phyloP scores from a whole-genome alignment of 1,140 invertebrate genomes.

The Listronotus oregonensis region DNA sequence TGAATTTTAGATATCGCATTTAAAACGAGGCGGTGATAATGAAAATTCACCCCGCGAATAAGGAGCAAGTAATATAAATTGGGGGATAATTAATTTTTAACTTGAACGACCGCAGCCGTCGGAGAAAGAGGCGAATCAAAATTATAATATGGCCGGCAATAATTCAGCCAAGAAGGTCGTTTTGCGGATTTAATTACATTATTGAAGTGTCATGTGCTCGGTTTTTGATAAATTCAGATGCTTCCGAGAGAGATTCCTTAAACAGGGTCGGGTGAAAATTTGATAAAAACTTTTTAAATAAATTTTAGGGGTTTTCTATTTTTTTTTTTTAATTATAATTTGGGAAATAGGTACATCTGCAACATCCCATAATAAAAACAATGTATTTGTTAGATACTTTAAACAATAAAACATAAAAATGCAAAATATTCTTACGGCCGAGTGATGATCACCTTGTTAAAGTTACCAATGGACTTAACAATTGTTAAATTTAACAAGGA shows the following conservation, averaged over 20 bases:
- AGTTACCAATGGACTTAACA: too few species aligned
- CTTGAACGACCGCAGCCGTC: conserved; percentile 43
- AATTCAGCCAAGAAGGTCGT: conserved; percentile 53
- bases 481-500: too few species aligned
- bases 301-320: too few species aligned
- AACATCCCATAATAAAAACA: too few species aligned
- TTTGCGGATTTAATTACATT: conserved; percentile 57
- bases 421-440: too few species aligned
- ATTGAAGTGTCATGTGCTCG: conserved; percentile 56
- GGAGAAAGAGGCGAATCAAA: conserved; percentile 46
- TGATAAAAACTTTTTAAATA: too few species aligned
- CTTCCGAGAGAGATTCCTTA: conserved; percentile 33
- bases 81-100: conserved; percentile 54
- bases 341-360: too few species aligned
- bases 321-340: too few species aligned
- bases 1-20: conserved; percentile 14
- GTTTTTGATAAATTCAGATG: conserved; percentile 54
- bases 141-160: conserved; percentile 55
- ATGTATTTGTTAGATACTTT: too few species aligned
- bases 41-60: conserved; percentile 26
- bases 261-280: conserved; percentile 10
- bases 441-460: too few species aligned
- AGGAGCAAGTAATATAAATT: conserved; percentile 45
- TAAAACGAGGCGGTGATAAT: conserved; percentile 24
- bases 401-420: too few species aligned